phyloP scores from a whole-genome alignment of 2,888 invertebrate species.

The Melieria omissa region DNA sequence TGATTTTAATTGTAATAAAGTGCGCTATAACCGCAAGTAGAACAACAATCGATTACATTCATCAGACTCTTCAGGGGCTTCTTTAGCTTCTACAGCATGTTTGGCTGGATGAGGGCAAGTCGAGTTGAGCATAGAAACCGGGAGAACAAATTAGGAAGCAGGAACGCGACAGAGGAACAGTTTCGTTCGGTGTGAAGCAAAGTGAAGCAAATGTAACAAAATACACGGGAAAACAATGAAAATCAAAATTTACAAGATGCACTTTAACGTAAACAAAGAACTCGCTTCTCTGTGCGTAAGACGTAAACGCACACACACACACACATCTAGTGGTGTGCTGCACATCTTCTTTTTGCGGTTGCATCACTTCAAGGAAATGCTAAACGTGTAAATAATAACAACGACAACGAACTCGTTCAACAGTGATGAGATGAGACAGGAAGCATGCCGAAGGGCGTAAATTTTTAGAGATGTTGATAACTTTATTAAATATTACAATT shows the following conservation, averaged over 20 bases:
- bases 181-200: conserved; percentile 7
- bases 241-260: not conserved
- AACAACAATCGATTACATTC: too few species aligned
- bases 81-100: too few species aligned
- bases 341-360: conserved; percentile 6
- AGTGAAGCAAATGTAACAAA: conserved; percentile 17
- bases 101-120: too few species aligned
- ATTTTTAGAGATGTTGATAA: not conserved
- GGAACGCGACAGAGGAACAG: not conserved
- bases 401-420: too few species aligned
- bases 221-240: not conserved
- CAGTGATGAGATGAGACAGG: too few species aligned
- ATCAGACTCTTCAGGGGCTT: too few species aligned
- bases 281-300: not conserved
- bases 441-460: not conserved
- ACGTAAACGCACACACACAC: not conserved
- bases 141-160: not conserved
- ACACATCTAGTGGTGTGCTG: not conserved
- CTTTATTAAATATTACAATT: too few species aligned
- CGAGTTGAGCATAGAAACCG: too few species aligned
- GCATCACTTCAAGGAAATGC: conserved; percentile 16
- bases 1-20: too few species aligned
- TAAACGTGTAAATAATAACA: not conserved
- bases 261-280: not conserved
- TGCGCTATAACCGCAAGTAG: too few species aligned